Conservation (phyloP, 2,113 vertebrate species). For the Pomatorhinus ruficollis region DNA sequence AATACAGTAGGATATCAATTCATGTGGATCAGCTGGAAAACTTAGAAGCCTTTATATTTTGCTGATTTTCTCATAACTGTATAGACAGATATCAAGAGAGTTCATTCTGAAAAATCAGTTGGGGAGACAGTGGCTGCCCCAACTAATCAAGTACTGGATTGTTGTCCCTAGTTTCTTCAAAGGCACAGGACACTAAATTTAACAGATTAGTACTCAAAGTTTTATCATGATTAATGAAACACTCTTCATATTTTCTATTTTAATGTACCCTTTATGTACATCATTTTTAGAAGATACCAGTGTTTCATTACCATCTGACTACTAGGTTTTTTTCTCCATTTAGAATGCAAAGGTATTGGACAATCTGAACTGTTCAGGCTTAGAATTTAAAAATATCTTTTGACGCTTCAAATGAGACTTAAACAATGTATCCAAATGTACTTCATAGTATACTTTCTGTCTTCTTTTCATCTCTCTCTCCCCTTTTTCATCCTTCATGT, state of each 20-base stretch:
- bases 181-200: background rate
- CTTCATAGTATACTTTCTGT: background rate
- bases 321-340: background rate
- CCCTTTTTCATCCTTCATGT: background rate
- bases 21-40: background rate
- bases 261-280: background rate
- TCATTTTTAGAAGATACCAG: background rate
- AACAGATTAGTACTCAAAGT: background rate
- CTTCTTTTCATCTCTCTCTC: background rate
- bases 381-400: background rate
- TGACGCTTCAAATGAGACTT: background rate
- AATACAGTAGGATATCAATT: slow-evolving; percentile 14
- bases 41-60: background rate
- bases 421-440: background rate
- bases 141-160: background rate
- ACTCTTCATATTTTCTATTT: background rate
- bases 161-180: background rate
- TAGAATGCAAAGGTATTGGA: background rate
- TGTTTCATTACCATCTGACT: background rate
- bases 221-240: background rate
- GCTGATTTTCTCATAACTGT: background rate
- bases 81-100: background rate
- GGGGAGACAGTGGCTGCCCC: background rate
- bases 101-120: background rate
- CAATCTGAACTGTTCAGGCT: background rate